Conservation (phyloP, 1,140 invertebrate species). For the Drosophila hydei region DNA sequence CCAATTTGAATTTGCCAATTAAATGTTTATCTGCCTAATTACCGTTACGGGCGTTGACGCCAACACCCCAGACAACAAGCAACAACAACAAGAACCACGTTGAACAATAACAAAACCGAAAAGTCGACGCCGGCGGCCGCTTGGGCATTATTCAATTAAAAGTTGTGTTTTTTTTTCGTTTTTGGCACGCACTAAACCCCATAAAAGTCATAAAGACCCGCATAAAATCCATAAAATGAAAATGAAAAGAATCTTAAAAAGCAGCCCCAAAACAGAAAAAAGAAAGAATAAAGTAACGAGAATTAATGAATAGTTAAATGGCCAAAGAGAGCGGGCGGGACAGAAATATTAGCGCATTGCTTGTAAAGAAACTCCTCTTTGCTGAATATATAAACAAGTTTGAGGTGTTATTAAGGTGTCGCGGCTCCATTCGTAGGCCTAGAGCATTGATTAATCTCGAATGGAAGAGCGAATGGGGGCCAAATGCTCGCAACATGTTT, state of each 20-base stretch:
- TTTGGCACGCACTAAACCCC: slow-evolving; percentile 84
- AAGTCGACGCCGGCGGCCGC: slow-evolving; percentile 54
- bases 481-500: slow-evolving; percentile 68
- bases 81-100: too few relatives aligned
- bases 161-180: slow-evolving; percentile 63
- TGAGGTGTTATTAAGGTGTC: slow-evolving; percentile 66
- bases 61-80: slow-evolving; percentile 36
- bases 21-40: slow-evolving; percentile 79
- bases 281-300: slow-evolving; percentile 45
- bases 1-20: slow-evolving; percentile 74
- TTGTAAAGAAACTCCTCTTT: slow-evolving; percentile 19
- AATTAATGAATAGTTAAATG: slow-evolving; percentile 59
- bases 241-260: slow-evolving; percentile 83
- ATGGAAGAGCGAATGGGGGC: slow-evolving; percentile 1
- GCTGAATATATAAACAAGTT: slow-evolving; percentile 63
- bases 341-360: slow-evolving; percentile 8
- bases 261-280: slow-evolving; percentile 16
- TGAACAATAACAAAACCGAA: slow-evolving; percentile 41
- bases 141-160: slow-evolving; percentile 83
- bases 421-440: slow-evolving; percentile 15
- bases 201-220: slow-evolving; percentile 83
- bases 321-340: neutral
- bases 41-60: slow-evolving; percentile 51
- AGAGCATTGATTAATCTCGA: slow-evolving; percentile 56
- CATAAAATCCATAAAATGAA: slow-evolving; percentile 83